Conservation (phyloP, 2,888 invertebrate genomes). For the Andrena hattorfiana region DNA sequence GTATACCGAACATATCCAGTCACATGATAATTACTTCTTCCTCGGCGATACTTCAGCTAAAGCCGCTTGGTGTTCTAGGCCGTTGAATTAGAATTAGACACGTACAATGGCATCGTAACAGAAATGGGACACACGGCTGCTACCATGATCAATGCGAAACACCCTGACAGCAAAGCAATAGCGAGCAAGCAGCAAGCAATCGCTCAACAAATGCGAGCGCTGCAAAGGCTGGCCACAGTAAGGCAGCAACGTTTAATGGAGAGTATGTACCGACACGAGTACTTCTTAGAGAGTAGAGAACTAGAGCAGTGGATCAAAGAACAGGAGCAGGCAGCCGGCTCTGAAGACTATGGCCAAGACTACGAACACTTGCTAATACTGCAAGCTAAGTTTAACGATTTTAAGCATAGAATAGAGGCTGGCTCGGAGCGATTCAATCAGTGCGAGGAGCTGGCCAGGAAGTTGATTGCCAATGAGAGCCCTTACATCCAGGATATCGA, state of each 20-base stretch:
- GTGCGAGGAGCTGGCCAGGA: slow-evolving; percentile 95
- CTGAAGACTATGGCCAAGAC: slow-evolving; percentile 97
- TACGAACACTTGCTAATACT: slow-evolving; percentile 95
- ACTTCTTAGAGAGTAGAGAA: slow-evolving; percentile 95
- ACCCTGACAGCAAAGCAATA: slow-evolving; percentile 94
- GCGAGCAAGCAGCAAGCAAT: slow-evolving; percentile 91
- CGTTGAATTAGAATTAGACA: slow-evolving; percentile 95
- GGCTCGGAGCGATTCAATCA: slow-evolving; percentile 96
- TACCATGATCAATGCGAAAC: slow-evolving; percentile 92
- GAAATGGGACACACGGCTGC: slow-evolving; percentile 96
- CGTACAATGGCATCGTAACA: slow-evolving; percentile 95
- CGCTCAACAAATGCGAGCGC: slow-evolving; percentile 91
- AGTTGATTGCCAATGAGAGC: slow-evolving; percentile 93
- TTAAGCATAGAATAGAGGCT: slow-evolving; percentile 95
- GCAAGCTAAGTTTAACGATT: slow-evolving; percentile 96
- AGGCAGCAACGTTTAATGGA: slow-evolving; percentile 95
- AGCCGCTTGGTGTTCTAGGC: slow-evolving; percentile 86
- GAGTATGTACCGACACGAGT: slow-evolving; percentile 95
- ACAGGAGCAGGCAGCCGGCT: slow-evolving; percentile 94
- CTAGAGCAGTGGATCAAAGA: slow-evolving; percentile 97
- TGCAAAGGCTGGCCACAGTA: slow-evolving; percentile 92
- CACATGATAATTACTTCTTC: not conserved
- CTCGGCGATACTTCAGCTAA: slow-evolving; percentile 4
- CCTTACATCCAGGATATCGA: slow-evolving; percentile 95
- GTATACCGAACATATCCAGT: slow-evolving; percentile 83